Percentiles rank a stretch among this genome's conserved stretches.
Conservation (phyloP, 2,888 invertebrate species). For the Zeuzera pyrina region DNA sequence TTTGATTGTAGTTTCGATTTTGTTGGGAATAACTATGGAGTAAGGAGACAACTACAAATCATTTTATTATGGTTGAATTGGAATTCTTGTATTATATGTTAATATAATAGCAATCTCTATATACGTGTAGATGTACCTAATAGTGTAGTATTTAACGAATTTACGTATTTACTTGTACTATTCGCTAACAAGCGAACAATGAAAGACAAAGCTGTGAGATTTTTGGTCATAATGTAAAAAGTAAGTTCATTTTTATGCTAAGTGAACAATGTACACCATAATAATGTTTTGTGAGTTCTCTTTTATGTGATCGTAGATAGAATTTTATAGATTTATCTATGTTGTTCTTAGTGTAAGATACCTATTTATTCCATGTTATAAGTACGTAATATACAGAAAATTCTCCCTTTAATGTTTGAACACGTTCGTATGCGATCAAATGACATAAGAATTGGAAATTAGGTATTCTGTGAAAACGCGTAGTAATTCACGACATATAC, state of each 20-base stretch:
- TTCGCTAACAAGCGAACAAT: slow-evolving; percentile 65
- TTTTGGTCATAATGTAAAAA: slow-evolving; percentile 67
- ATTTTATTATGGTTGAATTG: too few species aligned
- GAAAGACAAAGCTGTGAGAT: slow-evolving; percentile 75
- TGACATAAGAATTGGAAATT: too few species aligned
- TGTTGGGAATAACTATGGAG: too few species aligned
- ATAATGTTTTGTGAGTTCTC: slow-evolving; percentile 32
- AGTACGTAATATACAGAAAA: too few species aligned
- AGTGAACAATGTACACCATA: slow-evolving; percentile 42
- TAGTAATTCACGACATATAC: too few species aligned
- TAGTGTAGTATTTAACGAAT: slow-evolving; percentile 65
- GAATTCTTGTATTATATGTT: slow-evolving; percentile 9
- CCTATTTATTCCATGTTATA: too few species aligned
- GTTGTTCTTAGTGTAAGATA: too few species aligned
- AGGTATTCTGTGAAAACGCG: too few species aligned
- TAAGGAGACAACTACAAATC: too few species aligned
- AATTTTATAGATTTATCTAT: slow-evolving; percentile 24
- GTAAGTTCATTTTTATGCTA: slow-evolving; percentile 61
- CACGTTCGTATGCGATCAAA: too few species aligned
- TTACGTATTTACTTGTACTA: slow-evolving; percentile 67
- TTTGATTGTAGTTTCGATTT: too few species aligned
- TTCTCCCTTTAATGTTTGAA: too few species aligned
- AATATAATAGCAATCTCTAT: slow-evolving; percentile 40
- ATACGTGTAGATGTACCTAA: slow-evolving; percentile 45
- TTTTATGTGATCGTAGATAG: slow-evolving; percentile 37